Evolutionary conservation across 2,888 invertebrate genomes (phyloP).

Genomic region (Arenicola marina): DNA sequence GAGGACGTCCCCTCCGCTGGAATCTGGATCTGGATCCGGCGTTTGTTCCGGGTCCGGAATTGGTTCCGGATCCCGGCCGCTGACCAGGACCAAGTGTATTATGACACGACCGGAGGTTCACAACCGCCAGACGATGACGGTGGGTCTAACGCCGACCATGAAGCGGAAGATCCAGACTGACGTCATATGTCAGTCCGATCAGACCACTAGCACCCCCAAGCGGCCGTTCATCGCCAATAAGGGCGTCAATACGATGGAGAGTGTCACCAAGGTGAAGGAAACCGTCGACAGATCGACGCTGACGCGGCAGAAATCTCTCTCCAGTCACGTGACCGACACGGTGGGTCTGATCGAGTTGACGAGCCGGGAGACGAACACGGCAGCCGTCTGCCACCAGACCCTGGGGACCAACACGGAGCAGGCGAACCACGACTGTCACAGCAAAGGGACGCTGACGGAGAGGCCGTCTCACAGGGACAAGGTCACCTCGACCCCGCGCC

Average conservation of each 20-base stretch:
- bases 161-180: conserved; percentile 13
- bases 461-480: conserved; percentile 4
- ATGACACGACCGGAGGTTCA: background rate
- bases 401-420: background rate
- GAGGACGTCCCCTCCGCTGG: background rate
- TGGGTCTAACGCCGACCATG: background rate
- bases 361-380: conserved; percentile 1
- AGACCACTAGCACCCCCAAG: background rate
- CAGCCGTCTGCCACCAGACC: background rate
- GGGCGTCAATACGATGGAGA: background rate
- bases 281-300: conserved; percentile 13
- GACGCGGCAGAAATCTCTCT: conserved; percentile 4
- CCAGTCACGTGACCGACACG: conserved; percentile 9
- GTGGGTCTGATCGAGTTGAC: conserved; percentile 4
- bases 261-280: background rate
- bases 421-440: background rate
- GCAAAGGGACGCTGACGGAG: background rate
- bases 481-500: conserved; percentile 5
- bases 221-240: background rate
- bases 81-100: background rate
- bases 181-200: background rate
- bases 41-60: too few relatives aligned
- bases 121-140: conserved; percentile 9
- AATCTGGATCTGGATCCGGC: too few relatives aligned
- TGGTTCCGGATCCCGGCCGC: background rate